Conservation (phyloP, 2,888 invertebrate genomes). For the Oscheius onirici region DNA sequence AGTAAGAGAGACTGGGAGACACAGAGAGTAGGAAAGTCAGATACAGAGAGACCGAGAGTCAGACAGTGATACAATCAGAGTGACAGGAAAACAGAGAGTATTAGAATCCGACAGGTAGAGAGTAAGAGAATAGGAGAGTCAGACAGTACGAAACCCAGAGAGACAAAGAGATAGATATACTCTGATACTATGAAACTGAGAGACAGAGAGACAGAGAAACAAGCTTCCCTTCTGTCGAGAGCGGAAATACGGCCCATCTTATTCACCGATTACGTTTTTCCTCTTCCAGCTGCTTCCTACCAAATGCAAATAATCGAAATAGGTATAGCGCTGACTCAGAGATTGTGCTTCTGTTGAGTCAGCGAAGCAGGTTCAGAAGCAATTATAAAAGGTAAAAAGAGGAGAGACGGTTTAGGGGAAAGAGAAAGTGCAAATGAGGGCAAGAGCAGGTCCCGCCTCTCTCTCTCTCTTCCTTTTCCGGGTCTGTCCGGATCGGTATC, state of each 20-base stretch:
- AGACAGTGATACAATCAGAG: no score
- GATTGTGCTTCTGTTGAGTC: neutral
- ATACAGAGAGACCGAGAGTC: no score
- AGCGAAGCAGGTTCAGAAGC: neutral
- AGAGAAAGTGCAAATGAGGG: neutral
- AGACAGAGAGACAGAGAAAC: no score
- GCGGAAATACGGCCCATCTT: neutral
- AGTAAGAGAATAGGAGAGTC: neutral
- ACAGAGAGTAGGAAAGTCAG: no score
- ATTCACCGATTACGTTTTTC: constrained; percentile 27
- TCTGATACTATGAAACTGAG: constrained; percentile 1
- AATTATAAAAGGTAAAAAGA: neutral
- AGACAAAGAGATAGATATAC: neutral
- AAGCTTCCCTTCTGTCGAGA: neutral
- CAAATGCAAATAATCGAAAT: constrained; percentile 17
- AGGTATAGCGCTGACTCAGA: neutral
- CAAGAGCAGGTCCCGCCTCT: neutral
- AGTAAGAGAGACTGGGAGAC: no score
- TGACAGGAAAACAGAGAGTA: neutral
- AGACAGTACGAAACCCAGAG: neutral
- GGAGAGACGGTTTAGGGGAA: neutral
- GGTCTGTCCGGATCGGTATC: constrained; percentile 15
- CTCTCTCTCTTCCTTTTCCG: neutral
- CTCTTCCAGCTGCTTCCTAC: constrained; percentile 1
- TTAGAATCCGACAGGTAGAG: neutral